Evolutionary conservation across 2,797 vertebrate species (phyloP).

Genomic region (Phataginus tetradactyla): DNA sequence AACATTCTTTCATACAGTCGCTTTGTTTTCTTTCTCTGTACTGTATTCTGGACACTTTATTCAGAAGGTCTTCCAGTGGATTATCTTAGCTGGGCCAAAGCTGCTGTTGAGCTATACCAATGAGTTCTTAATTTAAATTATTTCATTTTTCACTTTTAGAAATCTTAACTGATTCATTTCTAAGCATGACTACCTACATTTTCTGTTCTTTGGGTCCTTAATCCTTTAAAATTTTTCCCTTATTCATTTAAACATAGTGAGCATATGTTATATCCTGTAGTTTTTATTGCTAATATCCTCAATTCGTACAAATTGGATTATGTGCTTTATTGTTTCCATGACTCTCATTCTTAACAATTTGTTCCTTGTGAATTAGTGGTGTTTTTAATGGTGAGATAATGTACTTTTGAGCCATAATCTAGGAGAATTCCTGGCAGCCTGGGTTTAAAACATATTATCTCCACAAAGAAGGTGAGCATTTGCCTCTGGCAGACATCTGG

Average conservation of each 20-base stretch:
- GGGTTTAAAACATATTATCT: constrained; percentile 45
- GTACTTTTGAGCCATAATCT: neutral
- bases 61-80: neutral
- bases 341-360: neutral
- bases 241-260: neutral
- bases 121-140: neutral
- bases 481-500: constrained; percentile 27
- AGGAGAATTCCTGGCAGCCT: neutral
- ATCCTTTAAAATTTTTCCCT: neutral
- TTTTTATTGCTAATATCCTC: neutral
- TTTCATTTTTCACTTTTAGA: constrained; percentile 14
- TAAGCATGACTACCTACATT: neutral
- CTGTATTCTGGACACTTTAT: neutral
- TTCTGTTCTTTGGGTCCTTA: neutral
- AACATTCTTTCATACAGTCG: neutral
- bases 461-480: neutral
- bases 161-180: neutral
- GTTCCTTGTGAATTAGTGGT: neutral
- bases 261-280: neutral
- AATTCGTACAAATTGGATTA: neutral
- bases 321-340: constrained; percentile 5
- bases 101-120: neutral
- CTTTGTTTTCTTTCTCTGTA: neutral
- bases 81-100: neutral
- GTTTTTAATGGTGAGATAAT: constrained; percentile 41